Conservation (phyloP, 2,888 invertebrate species). For the Ferrisia virgata region DNA sequence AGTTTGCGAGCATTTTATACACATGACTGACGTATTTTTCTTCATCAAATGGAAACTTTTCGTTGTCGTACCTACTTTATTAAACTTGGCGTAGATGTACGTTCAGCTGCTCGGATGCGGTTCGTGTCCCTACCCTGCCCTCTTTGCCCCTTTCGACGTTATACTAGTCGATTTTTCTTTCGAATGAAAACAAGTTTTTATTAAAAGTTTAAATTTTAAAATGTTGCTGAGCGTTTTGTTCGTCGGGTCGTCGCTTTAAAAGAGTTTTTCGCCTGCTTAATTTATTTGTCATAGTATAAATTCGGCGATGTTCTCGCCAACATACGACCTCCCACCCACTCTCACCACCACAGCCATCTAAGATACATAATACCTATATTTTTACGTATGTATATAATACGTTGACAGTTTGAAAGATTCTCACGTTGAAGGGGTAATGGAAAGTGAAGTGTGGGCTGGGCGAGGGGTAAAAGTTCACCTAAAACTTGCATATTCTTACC, state of each 20-base stretch:
- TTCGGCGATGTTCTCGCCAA: neutral
- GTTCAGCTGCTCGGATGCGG: neutral
- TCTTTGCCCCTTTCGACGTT: neutral
- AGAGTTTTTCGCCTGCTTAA: neutral
- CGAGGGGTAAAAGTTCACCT: too few species aligned
- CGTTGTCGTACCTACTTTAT: constrained; percentile 6
- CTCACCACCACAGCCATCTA: too few species aligned
- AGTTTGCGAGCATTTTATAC: neutral
- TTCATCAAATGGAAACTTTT: neutral
- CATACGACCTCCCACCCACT: neutral
- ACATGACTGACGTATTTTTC: constrained; percentile 19
- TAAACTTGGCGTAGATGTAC: neutral
- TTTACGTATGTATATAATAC: too few species aligned
- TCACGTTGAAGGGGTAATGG: too few species aligned
- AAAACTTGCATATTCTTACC: too few species aligned
- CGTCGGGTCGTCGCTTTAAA: neutral
- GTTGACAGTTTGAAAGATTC: too few species aligned
- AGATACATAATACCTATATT: too few species aligned
- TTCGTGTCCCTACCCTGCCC: neutral
- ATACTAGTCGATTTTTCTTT: neutral
- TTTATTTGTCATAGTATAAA: constrained; percentile 7
- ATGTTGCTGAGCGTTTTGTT: neutral
- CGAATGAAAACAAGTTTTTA: constrained; percentile 2
- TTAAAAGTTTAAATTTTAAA: constrained; percentile 21
- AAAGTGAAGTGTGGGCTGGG: too few species aligned